Percentiles rank a stretch among this genome's conserved stretches.
phyloP scores from a whole-genome alignment of 2,113 vertebrate genomes.

The Lates calcarifer region DNA sequence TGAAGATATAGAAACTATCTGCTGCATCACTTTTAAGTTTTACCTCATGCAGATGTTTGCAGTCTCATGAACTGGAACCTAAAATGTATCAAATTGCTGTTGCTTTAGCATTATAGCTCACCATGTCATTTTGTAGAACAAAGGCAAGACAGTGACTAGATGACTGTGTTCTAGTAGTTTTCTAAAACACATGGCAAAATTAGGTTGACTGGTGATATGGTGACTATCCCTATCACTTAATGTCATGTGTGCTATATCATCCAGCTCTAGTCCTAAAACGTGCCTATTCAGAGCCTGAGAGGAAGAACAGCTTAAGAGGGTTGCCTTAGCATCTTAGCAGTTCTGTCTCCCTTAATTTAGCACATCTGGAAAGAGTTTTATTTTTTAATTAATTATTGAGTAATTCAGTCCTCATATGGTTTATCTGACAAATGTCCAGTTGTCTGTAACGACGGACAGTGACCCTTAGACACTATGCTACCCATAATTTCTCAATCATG shows the following conservation, averaged over 20 bases:
- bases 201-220: background rate
- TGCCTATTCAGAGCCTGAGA: conserved; percentile 1
- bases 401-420: background rate
- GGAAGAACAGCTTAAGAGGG: background rate
- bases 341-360: conserved; percentile 19
- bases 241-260: background rate
- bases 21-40: background rate
- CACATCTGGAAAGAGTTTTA: background rate
- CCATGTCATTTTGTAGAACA: background rate
- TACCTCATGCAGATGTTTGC: background rate
- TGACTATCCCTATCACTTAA: conserved; percentile 11
- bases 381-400: conserved; percentile 8
- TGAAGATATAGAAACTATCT: background rate
- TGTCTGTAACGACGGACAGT: background rate
- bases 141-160: background rate
- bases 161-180: background rate
- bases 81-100: background rate
- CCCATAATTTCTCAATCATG: background rate
- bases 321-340: background rate
- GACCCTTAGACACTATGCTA: background rate
- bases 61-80: background rate
- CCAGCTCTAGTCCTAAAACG: background rate
- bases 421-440: conserved; percentile 18
- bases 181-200: background rate
- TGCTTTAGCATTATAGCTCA: background rate